These are phyloP conservation scores for Cladorhizidae sp. DNA, from an alignment of 37 sponge, comb jelly and placozoan species.

Conservation along the genomic window DNA sequence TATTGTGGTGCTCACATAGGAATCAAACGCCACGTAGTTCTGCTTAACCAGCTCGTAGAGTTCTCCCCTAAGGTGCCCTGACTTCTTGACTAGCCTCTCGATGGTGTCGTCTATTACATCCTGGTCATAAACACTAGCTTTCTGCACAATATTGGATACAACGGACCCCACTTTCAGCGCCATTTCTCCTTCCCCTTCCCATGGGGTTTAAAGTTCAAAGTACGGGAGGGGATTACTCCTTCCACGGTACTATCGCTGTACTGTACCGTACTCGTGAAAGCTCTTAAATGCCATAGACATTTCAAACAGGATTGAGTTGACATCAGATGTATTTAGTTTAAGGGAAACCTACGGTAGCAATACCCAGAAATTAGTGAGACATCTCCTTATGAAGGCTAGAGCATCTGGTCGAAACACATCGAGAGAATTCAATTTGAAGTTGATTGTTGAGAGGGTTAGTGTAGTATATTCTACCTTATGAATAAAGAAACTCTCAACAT, in stretches of 20 bases:
- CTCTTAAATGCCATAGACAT: too few species aligned
- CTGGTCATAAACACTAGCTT: conserved; percentile 29
- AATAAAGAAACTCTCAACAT: too few species aligned
- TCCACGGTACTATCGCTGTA: too few species aligned
- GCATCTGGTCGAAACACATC: too few species aligned
- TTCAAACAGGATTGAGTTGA: not conserved
- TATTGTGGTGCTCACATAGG: conserved; percentile 26
- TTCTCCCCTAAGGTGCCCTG: conserved; percentile 36
- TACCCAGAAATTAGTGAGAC: too few species aligned
- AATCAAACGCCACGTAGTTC: conserved; percentile 43
- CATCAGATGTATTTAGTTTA: too few species aligned
- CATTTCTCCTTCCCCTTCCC: conserved; percentile 16
- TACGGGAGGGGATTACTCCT: not conserved
- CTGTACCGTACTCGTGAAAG: too few species aligned
- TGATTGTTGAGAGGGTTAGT: too few species aligned
- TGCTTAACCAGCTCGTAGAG: conserved; percentile 37
- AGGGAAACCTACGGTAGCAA: too few species aligned
- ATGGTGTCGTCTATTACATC: conserved; percentile 26
- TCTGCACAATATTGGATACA: conserved; percentile 51
- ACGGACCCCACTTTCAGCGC: conserved; percentile 32
- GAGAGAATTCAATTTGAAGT: too few species aligned
- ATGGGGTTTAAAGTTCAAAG: not conserved
- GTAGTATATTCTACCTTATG: too few species aligned
- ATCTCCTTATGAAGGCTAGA: too few species aligned
- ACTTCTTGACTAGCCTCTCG: conserved; percentile 44